These are phyloP conservation scores for Erebia aethiops DNA, from an alignment of 2,888 invertebrate genomes.

Conservation along the genomic window DNA sequence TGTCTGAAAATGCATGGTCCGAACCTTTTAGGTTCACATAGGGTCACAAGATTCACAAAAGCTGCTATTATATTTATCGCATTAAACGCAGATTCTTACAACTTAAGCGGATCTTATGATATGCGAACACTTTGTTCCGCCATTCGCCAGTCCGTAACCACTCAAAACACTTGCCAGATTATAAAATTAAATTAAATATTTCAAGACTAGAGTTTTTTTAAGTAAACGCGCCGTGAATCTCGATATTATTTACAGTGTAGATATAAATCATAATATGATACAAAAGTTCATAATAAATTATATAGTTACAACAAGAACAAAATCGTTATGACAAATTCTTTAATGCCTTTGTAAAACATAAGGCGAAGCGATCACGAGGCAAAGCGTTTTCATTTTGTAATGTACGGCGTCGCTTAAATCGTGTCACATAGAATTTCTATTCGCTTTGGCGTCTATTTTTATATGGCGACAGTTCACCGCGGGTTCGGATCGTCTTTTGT, in stretches of 20 bases:
- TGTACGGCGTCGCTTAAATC: too few species aligned
- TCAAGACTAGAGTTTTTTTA: constrained; percentile 74
- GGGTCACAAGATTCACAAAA: neutral
- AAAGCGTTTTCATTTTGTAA: too few species aligned
- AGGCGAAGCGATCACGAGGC: too few species aligned
- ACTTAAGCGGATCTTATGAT: neutral
- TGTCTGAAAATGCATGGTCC: neutral
- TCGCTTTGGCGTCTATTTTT: too few species aligned
- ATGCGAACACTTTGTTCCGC: constrained; percentile 39
- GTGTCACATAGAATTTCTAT: too few species aligned
- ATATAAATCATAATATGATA: neutral
- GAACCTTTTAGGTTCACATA: neutral
- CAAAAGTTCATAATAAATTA: constrained; percentile 2
- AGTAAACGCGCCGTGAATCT: constrained; percentile 75
- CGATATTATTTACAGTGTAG: constrained; percentile 47
- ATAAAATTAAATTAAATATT: constrained; percentile 64
- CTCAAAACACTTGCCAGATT: constrained; percentile 54
- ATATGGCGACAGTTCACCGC: too few species aligned
- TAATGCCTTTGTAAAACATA: too few species aligned
- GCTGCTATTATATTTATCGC: too few species aligned
- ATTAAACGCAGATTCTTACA: neutral
- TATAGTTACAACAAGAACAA: neutral
- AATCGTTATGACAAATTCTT: constrained; percentile 8
- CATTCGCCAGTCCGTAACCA: constrained; percentile 52
- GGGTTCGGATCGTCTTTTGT: too few species aligned